Conservation (phyloP, 1,140 invertebrate species). For the Dreissena rostriformis region DNA sequence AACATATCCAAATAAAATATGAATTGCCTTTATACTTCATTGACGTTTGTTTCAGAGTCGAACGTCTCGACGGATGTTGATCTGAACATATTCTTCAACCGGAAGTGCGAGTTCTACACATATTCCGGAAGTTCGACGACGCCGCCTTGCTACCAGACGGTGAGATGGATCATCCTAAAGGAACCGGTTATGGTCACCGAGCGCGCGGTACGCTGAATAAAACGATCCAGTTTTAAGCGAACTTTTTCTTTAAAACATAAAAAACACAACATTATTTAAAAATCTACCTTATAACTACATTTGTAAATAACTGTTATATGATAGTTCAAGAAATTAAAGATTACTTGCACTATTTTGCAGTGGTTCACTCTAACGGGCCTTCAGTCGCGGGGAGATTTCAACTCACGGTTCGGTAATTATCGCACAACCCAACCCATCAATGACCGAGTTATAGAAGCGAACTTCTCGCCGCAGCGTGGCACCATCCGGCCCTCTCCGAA, state of each 20-base stretch:
- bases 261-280: no score
- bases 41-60: constrained; percentile 22
- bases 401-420: constrained; percentile 50
- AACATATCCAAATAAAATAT: no score
- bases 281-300: no score
- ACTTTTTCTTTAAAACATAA: no score
- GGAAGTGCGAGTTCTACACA: constrained; percentile 45
- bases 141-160: constrained; percentile 48
- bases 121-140: constrained; percentile 49
- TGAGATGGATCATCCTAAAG: constrained; percentile 51
- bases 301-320: no score
- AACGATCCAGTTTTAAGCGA: no score
- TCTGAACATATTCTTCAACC: constrained; percentile 50
- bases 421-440: constrained; percentile 54
- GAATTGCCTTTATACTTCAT: no score
- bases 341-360: constrained; percentile 9
- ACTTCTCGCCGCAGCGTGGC: constrained; percentile 23
- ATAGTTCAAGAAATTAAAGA: no score
- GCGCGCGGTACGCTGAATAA: constrained; percentile 24
- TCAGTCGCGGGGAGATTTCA: constrained; percentile 50
- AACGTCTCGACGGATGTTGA: constrained; percentile 35
- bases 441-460: constrained; percentile 45
- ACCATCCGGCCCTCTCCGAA: constrained; percentile 22
- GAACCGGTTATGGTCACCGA: constrained; percentile 56
- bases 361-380: constrained; percentile 50